A percentile compares a stretch with the other conserved stretches of the same genome.
Evolutionary conservation across 2,797 vertebrate species (phyloP).

Genomic region (Pseudotriccus pelzelni): DNA sequence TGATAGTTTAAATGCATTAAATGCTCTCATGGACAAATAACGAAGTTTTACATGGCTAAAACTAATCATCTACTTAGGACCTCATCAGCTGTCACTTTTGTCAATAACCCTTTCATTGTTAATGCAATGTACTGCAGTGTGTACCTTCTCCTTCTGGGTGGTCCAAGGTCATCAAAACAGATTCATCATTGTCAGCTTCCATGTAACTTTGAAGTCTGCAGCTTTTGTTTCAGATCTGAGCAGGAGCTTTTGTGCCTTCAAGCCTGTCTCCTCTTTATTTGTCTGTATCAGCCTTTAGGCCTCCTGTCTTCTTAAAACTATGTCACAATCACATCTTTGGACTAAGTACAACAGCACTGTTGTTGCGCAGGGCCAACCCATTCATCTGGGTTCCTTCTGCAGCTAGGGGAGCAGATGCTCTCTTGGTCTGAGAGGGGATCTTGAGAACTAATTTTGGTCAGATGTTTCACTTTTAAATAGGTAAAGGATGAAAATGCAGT

Average conservation of each 20-base stretch:
- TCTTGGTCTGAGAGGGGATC: neutral
- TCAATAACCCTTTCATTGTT: neutral
- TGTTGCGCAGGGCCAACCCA: neutral
- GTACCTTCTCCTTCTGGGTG: neutral
- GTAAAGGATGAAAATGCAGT: neutral
- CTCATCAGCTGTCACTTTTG: neutral
- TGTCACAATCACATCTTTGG: neutral
- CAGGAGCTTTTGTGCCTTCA: neutral
- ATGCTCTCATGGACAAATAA: neutral
- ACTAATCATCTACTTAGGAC: neutral
- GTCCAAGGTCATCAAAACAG: neutral
- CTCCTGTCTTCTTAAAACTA: neutral
- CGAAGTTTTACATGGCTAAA: neutral
- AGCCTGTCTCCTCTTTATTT: neutral
- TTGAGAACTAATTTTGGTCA: neutral
- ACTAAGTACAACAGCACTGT: neutral
- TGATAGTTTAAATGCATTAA: neutral
- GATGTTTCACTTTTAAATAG: neutral
- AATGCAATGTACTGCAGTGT: neutral
- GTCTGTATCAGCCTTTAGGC: neutral
- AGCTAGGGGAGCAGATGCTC: rapidly evolving
- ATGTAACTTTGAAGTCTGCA: neutral
- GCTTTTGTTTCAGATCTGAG: neutral
- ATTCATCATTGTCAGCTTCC: neutral
- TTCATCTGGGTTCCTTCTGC: neutral